These are phyloP conservation scores for Diadophis punctatus DNA, from an alignment of 2,113 vertebrate genomes.

Conservation along the genomic window DNA sequence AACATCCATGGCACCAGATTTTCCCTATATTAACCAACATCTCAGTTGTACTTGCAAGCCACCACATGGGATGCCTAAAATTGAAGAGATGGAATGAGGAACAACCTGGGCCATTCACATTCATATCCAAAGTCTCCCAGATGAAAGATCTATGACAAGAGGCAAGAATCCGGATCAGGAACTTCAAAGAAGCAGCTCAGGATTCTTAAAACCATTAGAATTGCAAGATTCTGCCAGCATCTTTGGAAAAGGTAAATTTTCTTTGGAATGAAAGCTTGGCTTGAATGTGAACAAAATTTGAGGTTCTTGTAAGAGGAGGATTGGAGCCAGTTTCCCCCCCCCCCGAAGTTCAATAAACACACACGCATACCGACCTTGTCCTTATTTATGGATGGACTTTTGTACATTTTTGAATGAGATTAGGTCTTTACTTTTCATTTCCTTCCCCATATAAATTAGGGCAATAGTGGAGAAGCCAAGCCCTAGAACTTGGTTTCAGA, in stretches of 20 bases:
- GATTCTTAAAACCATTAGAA: neutral
- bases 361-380: neutral
- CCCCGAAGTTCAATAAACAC: neutral
- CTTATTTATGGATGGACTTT: neutral
- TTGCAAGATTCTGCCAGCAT: neutral
- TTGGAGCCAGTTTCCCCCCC: neutral
- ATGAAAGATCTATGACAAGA: neutral
- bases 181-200: neutral
- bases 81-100: neutral
- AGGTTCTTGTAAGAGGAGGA: neutral
- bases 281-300: neutral
- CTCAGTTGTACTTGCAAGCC: neutral
- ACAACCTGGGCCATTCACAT: neutral
- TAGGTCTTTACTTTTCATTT: neutral
- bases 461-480: neutral
- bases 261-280: neutral
- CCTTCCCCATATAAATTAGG: neutral
- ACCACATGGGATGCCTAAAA: neutral
- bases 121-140: neutral
- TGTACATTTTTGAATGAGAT: neutral
- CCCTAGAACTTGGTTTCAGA: neutral
- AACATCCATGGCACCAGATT: neutral
- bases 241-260: neutral
- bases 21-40: neutral
- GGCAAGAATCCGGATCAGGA: neutral